phyloP scores from a whole-genome alignment of 2,888 invertebrate species.

The Eustalomyia histrio region DNA sequence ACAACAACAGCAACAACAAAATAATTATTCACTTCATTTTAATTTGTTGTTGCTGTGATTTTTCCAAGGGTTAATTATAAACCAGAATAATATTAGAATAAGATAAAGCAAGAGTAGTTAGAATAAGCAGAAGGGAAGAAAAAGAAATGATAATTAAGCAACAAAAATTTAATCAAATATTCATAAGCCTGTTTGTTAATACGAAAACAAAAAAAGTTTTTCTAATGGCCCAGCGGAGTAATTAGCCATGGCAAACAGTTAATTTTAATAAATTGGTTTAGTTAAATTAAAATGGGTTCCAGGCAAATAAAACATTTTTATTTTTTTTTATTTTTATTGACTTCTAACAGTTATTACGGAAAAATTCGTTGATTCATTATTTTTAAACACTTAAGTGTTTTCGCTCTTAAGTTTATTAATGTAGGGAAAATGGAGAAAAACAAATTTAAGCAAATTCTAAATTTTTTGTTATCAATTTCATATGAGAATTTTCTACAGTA shows the following conservation, averaged over 20 bases:
- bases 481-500: no score
- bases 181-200: neutral
- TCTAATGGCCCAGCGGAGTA: neutral
- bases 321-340: neutral
- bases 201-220: neutral
- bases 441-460: no score
- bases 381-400: no score
- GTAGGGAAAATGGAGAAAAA: no score
- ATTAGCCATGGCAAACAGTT: neutral
- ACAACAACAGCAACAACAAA: neutral
- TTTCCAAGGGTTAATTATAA: conserved; percentile 3
- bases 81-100: neutral
- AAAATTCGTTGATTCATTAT: no score
- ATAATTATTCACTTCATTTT: neutral
- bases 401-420: no score
- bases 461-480: no score
- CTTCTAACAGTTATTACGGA: neutral
- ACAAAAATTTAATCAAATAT: conserved; percentile 6
- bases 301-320: neutral
- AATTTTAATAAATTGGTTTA: neutral
- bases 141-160: neutral
- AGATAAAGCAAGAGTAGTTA: neutral
- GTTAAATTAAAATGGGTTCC: neutral
- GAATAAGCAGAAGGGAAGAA: neutral
- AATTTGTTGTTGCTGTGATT: neutral